Base-by-base conservation (phyloP, 2,888 invertebrate species). In the Mesorhabditis spiculigera region DNA sequence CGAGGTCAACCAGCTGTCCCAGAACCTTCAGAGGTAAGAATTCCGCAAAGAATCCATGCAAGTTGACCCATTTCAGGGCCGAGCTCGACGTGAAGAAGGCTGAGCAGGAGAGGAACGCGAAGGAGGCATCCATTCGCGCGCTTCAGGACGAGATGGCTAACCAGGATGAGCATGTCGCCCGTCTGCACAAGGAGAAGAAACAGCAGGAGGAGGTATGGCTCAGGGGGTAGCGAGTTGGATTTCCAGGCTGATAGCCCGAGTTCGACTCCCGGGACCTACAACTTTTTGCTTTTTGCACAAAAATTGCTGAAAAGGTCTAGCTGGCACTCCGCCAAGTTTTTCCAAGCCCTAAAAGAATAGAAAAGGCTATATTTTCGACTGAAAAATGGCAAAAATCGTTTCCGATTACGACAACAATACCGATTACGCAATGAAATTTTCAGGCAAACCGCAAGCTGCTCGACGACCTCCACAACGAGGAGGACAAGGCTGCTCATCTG, bases 181-280 rank as follows among this genome's bases (percentile, higher is more conserved):
- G 81, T 75, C 75, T 85, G 65, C 85, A 85, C 81, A 86, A 86
- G 75, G 86, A 86, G 76, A 86, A 86, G 84, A 86, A 86, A 89
- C 91, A 93, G 71, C 92, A 94, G 68, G 95, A 96, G 77, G 97
- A 98, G 88, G 67, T 73, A 45, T 86, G 88, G 85, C 94, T 94
- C 77, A 93, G 95, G 2, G 28, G 28, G 3, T 28, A 28, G 28
- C 3, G 28, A 3, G 28, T 28, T 28, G 28, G n/a, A n/a, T n/a
- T n/a, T n/a, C n/a, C 28, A 28, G 28, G 28, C 28, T 1, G 28
- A 28, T 1, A 3, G 28, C 28, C 1, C 28, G 28, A 3, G 28
- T 28, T 28, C 28, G 28, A 28, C 28, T 28, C 28, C 28, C 1
- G 28, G 28, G 28, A 28, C 28, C 28, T 28, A 28, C 1, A 28